Evolutionary conservation across 2,888 invertebrate genomes (phyloP).

Genomic region (Cacoxenus indagator): DNA sequence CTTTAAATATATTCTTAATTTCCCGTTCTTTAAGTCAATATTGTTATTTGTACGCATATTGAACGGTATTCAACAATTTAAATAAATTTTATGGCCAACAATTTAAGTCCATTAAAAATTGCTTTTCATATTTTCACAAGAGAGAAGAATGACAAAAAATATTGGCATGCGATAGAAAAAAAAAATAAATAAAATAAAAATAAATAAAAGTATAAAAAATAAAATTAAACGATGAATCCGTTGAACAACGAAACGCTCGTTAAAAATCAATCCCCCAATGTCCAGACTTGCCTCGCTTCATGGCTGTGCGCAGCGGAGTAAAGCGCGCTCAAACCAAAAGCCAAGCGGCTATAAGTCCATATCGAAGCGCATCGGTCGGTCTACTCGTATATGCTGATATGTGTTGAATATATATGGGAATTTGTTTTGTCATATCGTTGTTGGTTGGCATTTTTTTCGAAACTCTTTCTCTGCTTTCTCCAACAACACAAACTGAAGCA

Average conservation of each 20-base stretch:
- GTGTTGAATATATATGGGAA: constrained; percentile 58
- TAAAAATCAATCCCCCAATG: constrained; percentile 61
- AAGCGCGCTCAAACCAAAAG: not conserved
- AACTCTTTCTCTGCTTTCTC: not conserved
- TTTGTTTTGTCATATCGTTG: constrained; percentile 64
- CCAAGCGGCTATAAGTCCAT: constrained; percentile 53
- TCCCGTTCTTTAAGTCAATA: not conserved
- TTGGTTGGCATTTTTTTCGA: constrained; percentile 2
- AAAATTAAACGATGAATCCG: constrained; percentile 30
- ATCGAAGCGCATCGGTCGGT: constrained; percentile 48
- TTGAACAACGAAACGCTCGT: constrained; percentile 44
- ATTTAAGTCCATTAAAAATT: constrained; percentile 60
- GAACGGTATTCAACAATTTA: constrained; percentile 16
- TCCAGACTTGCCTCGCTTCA: constrained; percentile 17
- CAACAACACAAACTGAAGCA: constrained; percentile 39
- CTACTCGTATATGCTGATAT: constrained; percentile 38
- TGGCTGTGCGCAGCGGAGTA: not conserved
- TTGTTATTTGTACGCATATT: constrained; percentile 7
- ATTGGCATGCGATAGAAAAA: not conserved
- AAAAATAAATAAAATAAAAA: not conserved
- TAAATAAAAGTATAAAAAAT: constrained; percentile 23
- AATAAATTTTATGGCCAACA: constrained; percentile 27
- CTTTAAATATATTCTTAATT: not conserved
- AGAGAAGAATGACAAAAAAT: constrained; percentile 24
- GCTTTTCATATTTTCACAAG: constrained; percentile 54